These are phyloP conservation scores for Reticulitermes speratus DNA, from an alignment of 1,140 invertebrate species.

Conservation along the genomic window DNA sequence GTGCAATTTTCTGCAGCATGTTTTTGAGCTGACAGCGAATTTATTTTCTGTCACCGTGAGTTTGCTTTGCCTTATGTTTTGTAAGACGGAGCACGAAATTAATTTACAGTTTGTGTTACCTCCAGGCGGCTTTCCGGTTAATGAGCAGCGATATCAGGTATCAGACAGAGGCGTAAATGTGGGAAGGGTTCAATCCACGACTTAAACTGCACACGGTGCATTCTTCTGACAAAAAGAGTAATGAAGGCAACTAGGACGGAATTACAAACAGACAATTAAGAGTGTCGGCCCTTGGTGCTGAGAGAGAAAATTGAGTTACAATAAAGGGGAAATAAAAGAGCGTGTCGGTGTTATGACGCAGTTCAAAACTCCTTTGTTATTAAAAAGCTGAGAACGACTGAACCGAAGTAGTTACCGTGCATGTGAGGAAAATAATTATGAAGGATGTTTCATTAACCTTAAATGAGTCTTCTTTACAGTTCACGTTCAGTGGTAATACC, in stretches of 20 bases:
- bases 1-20: no score
- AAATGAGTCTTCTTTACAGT: no score
- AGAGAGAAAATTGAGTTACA: not conserved
- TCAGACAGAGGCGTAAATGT: not conserved
- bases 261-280: not conserved
- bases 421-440: no score
- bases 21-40: no score
- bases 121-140: not conserved
- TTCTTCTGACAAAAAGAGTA: not conserved
- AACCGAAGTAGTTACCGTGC: no score
- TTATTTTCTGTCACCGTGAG: no score
- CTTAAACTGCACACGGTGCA: not conserved
- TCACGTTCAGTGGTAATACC: no score
- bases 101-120: not conserved
- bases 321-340: not conserved
- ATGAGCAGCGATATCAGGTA: not conserved
- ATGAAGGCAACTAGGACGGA: not conserved
- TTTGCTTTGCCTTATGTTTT: not conserved
- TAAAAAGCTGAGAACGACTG: no score
- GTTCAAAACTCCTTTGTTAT: no score
- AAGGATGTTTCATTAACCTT: no score
- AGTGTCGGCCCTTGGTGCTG: not conserved
- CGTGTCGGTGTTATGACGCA: no score
- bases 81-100: not conserved
- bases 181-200: not conserved